Percentiles rank a stretch among this genome's conserved stretches.
Evolutionary conservation across 2,888 invertebrate genomes (phyloP).

Genomic region (Poecilobothrus nobilitatus): DNA sequence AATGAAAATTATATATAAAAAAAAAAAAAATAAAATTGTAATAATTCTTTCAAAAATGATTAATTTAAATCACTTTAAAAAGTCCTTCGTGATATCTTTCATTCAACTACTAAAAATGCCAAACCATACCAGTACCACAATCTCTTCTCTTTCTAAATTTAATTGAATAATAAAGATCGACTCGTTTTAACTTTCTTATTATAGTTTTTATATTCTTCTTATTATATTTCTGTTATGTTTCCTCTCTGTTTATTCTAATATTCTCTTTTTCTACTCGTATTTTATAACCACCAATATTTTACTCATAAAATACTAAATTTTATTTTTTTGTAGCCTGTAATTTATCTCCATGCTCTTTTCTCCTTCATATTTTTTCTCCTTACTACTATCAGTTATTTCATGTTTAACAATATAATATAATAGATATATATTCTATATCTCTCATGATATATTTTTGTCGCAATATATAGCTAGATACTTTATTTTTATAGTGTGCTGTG

Average conservation of each 20-base stretch:
- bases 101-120: background rate
- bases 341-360: too few relatives aligned
- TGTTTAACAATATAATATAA: too few relatives aligned
- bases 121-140: background rate
- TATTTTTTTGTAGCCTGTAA: too few relatives aligned
- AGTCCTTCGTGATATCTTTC: background rate
- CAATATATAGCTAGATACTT: too few relatives aligned
- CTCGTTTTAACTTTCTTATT: background rate
- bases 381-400: too few relatives aligned
- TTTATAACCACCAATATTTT: too few relatives aligned
- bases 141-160: background rate
- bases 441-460: too few relatives aligned
- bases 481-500: too few relatives aligned
- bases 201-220: background rate
- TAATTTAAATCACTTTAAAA: constrained; percentile 2
- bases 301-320: too few relatives aligned
- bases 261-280: too few relatives aligned
- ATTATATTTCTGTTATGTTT: background rate
- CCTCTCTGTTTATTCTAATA: background rate
- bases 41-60: constrained; percentile 2
- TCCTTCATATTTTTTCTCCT: too few relatives aligned
- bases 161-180: constrained; percentile 6
- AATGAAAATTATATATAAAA: background rate
- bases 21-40: background rate
- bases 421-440: too few relatives aligned